Percentiles rank a stretch among this genome's conserved stretches.
Conservation (phyloP, 2,888 invertebrate genomes). For the Hemithea aestivaria region DNA sequence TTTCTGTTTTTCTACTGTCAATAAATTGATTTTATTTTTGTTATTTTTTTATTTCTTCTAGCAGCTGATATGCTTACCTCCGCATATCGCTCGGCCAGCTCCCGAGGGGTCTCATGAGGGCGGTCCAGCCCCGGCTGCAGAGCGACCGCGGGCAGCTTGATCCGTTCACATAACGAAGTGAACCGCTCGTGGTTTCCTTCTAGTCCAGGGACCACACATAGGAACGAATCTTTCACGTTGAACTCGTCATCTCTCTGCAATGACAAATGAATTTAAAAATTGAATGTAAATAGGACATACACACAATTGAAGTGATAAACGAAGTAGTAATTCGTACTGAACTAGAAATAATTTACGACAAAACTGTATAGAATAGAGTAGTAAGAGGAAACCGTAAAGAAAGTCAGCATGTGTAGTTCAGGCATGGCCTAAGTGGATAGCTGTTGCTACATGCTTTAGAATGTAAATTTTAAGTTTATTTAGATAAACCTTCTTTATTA, state of each 20-base stretch:
- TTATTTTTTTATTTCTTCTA: no score
- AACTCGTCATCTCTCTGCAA: conserved; percentile 44
- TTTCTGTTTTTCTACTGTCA: no score
- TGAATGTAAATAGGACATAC: background rate
- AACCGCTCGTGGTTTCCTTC: conserved; percentile 45
- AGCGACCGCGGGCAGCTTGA: conserved; percentile 44
- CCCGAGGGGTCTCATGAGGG: conserved; percentile 32
- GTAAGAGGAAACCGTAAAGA: no score
- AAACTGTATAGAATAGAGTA: no score
- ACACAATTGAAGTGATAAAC: background rate
- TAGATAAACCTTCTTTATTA: no score
- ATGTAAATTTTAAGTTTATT: no score
- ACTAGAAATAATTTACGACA: no score
- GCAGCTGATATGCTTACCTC: no score
- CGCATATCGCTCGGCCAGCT: conserved; percentile 37
- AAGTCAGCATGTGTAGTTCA: no score
- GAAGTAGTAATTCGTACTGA: background rate
- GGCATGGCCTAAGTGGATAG: no score
- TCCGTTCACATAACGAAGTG: conserved; percentile 36
- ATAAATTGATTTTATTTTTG: no score
- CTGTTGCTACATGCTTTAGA: no score
- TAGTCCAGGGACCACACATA: conserved; percentile 49
- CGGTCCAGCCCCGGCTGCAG: conserved; percentile 43
- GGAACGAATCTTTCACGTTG: conserved; percentile 30
- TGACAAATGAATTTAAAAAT: background rate